A percentile compares a stretch with the other conserved stretches of the same genome.
phyloP scores from a whole-genome alignment of 1,140 invertebrate species.

The Agraylea sexmaculata region DNA sequence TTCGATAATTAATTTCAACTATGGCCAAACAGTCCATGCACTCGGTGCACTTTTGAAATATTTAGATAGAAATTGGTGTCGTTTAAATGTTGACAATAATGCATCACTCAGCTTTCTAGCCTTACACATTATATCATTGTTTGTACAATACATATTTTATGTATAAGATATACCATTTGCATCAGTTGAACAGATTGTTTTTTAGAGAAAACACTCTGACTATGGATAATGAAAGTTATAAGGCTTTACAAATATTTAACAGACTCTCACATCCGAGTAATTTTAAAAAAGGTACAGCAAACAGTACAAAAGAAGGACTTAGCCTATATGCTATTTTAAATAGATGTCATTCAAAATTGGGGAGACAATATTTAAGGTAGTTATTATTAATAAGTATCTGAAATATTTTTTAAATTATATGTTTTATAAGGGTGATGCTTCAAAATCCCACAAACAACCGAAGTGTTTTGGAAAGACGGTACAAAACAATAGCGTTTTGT shows the following conservation, averaged over 20 bases:
- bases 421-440: slow-evolving; percentile 39
- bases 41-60: slow-evolving; percentile 62
- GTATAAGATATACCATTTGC: slow-evolving; percentile 1
- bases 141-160: slow-evolving; percentile 25
- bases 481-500: slow-evolving; percentile 51
- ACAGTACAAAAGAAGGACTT: slow-evolving; percentile 51
- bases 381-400: background rate
- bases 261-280: slow-evolving; percentile 60
- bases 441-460: slow-evolving; percentile 48
- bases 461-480: slow-evolving; percentile 41
- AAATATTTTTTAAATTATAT: slow-evolving; percentile 10
- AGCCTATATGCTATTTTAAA: slow-evolving; percentile 63
- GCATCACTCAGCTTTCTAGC: slow-evolving; percentile 44
- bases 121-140: slow-evolving; percentile 52
- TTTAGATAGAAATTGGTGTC: slow-evolving; percentile 55
- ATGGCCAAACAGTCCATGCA: slow-evolving; percentile 52
- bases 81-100: slow-evolving; percentile 43
- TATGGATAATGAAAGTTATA: slow-evolving; percentile 60
- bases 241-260: slow-evolving; percentile 64
- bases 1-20: slow-evolving; percentile 56
- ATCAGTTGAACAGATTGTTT: slow-evolving; percentile 9
- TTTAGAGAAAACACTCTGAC: slow-evolving; percentile 54
- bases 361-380: slow-evolving; percentile 41
- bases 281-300: slow-evolving; percentile 51
- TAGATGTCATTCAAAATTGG: slow-evolving; percentile 55